phyloP scores from a whole-genome alignment of 2,113 vertebrate species.

The Addax nasomaculatus region DNA sequence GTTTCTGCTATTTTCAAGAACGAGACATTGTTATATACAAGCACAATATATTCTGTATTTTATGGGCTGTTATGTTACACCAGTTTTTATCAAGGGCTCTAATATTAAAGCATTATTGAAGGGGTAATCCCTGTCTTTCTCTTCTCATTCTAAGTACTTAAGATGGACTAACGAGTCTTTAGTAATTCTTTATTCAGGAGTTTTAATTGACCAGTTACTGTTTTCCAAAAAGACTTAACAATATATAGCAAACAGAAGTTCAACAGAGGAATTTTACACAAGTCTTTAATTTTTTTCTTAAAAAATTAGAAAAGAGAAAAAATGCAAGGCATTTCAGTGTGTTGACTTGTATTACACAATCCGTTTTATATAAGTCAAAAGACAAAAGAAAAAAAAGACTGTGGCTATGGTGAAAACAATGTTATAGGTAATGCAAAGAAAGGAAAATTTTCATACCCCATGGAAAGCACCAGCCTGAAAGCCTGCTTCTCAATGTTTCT shows the following conservation, averaged over 20 bases:
- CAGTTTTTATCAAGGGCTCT: constrained; percentile 21
- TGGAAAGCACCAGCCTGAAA: neutral
- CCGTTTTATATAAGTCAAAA: constrained; percentile 14
- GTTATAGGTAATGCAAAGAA: constrained; percentile 2
- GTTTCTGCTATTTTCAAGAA: constrained; percentile 8
- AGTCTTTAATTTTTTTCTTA: constrained; percentile 30
- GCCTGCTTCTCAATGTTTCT: constrained; percentile 6
- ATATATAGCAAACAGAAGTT: neutral
- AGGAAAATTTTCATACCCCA: neutral
- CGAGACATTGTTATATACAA: neutral
- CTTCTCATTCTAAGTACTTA: constrained; percentile 4
- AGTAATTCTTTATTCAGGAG: constrained; percentile 10
- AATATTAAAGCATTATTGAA: constrained; percentile 14
- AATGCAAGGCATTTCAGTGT: constrained; percentile 1
- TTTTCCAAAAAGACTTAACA: constrained; percentile 5
- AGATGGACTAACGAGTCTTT: neutral
- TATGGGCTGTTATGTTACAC: neutral
- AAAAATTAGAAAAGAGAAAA: constrained; percentile 5
- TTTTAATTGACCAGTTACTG: neutral
- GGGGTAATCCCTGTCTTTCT: neutral
- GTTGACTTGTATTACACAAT: neutral
- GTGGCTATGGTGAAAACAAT: neutral
- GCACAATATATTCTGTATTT: neutral
- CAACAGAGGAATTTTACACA: constrained; percentile 12
- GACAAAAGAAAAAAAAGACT: neutral